Percentiles rank a stretch among this genome's conserved stretches.
These are phyloP conservation scores for Epicampocera succincta DNA, from an alignment of 2,888 invertebrate species.

Conservation along the genomic window DNA sequence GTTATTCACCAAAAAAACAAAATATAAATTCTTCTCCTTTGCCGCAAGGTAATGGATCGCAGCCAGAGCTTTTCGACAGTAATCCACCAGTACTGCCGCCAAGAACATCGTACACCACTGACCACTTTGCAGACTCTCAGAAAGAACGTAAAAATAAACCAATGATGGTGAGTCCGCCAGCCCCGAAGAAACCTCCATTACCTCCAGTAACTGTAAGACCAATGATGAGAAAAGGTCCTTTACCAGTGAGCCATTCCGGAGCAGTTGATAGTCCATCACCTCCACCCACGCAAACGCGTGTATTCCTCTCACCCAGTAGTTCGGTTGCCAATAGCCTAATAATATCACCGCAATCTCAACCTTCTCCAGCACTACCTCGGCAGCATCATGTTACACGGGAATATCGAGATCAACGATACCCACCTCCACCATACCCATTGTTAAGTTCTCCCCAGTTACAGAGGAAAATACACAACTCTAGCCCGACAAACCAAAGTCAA, in stretches of 20 bases:
- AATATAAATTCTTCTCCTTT: constrained; percentile 54
- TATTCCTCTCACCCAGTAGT: constrained; percentile 83
- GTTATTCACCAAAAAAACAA: constrained; percentile 79
- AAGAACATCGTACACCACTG: constrained; percentile 69
- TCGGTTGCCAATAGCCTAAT: constrained; percentile 76
- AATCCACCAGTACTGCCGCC: constrained; percentile 78
- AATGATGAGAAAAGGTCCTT: constrained; percentile 83
- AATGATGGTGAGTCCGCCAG: constrained; percentile 78
- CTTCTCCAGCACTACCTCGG: constrained; percentile 30
- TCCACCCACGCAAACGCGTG: constrained; percentile 82
- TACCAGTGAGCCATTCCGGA: constrained; percentile 82
- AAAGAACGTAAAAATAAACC: constrained; percentile 68
- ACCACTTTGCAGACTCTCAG: constrained; percentile 68
- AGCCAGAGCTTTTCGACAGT: constrained; percentile 40
- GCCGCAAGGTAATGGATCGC: constrained; percentile 34
- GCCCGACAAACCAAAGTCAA: constrained; percentile 49
- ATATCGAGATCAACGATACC: constrained; percentile 82
- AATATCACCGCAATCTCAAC: constrained; percentile 79
- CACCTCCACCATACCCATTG: constrained; percentile 79
- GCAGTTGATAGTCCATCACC: constrained; percentile 47
- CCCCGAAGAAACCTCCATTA: constrained; percentile 88
- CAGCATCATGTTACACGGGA: constrained; percentile 76
- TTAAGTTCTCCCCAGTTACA: constrained; percentile 84
- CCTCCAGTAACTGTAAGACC: constrained; percentile 85
- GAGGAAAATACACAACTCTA: constrained; percentile 77